Evolutionary conservation across 2,888 invertebrate genomes (phyloP), one percentile per base, ranked within the genome.

Genomic region (Noctua fimbriata): DNA sequence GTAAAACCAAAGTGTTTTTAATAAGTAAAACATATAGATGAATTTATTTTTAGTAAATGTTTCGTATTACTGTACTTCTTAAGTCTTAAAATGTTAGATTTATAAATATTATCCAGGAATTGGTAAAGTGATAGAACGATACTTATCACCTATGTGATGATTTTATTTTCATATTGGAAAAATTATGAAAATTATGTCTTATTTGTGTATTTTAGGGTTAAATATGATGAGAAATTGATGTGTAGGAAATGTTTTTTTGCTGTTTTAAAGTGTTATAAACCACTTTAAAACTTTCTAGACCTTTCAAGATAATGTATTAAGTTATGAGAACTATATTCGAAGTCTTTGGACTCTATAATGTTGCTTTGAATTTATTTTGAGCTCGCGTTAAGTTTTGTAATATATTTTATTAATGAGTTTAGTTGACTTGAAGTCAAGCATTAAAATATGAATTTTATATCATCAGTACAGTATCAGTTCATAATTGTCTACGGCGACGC

Each of bases 51-150:
- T 63, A n/a, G 55, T 70, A 49, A 71, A 55, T 72, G 18, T 36
- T 65, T 63, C 12, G 41, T 75, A 12, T 76, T 49, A 24, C 21
- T 60, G 24, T 78, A 69, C n/a, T 65, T 79, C 49, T 85, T 71
- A 65, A 65, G 63, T 58, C 52, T 71, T 75, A 6, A 58, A 63
- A 41, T 83, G 49, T 58, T 69, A 86, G 49, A 44, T 69, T 55
- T 36, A 83, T 69, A 9, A 65, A 58, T 69, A 49, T 69, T 67
- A 67, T 41, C 55, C 55, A 63, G 63, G 47, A 63, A 60, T 80
- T 69, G 24, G 58, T 69, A 65, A 44, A 52, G 73, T 69, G 82
- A 81, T 81, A 73, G 82, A 85, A 58, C 16, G 0, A 32, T 55
- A 41, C 2, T 36, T 36, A 36, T 36, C 41, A 41, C 41, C 9